Evolutionary conservation across 2,113 vertebrate species (phyloP).

Genomic region (Macquaria australasica): DNA sequence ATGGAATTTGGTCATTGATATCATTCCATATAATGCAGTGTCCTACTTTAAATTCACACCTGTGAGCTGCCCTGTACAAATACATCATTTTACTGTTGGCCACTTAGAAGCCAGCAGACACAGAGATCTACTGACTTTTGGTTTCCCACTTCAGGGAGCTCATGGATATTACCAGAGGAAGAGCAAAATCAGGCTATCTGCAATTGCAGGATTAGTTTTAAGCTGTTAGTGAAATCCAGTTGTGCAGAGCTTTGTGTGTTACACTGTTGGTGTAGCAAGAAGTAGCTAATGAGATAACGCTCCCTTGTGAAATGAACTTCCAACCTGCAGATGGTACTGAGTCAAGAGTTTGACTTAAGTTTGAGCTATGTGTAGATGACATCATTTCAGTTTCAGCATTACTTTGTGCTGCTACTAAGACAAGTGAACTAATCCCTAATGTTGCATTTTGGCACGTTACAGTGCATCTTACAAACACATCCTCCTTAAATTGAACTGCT

Average conservation of each 20-base stretch:
- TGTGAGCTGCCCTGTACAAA: background rate
- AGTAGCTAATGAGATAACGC: constrained; percentile 55
- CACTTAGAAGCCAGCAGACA: constrained; percentile 12
- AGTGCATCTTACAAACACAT: background rate
- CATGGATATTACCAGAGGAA: constrained; percentile 56
- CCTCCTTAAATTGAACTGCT: background rate
- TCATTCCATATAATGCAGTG: background rate
- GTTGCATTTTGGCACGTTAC: background rate
- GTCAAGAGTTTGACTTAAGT: constrained; percentile 9
- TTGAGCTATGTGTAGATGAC: constrained; percentile 6
- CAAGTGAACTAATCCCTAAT: background rate
- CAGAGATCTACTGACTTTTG: constrained; percentile 39
- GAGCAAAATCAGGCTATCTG: constrained; percentile 58
- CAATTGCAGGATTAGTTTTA: constrained; percentile 65
- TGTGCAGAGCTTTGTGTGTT: constrained; percentile 32
- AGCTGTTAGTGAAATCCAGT: constrained; percentile 55
- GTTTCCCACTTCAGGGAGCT: constrained; percentile 42
- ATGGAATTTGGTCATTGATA: background rate
- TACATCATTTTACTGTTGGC: constrained; percentile 9
- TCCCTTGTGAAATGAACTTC: constrained; percentile 49
- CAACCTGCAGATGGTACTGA: constrained; percentile 32
- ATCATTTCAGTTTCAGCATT: background rate
- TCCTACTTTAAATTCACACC: background rate
- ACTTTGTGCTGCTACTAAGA: background rate
- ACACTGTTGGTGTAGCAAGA: constrained; percentile 35